Percentiles rank a stretch among this genome's conserved stretches.
Evolutionary conservation across 2,888 invertebrate genomes (phyloP).

Genomic region (Thumatha senex): DNA sequence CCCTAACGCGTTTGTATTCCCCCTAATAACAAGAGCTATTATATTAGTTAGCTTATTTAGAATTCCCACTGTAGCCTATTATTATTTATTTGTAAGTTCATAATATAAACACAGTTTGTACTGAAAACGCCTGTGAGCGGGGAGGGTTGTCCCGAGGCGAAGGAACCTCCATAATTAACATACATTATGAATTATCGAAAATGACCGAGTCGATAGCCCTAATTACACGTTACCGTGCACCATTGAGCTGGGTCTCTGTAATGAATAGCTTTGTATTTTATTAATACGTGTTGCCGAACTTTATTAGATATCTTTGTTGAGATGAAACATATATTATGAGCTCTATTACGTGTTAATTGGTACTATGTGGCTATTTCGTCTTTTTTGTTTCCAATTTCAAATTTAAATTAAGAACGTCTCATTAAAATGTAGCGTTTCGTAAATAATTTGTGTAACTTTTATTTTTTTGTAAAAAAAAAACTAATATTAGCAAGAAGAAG

Average conservation of each 20-base stretch:
- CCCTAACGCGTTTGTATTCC: constrained; percentile 20
- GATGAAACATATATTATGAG: constrained; percentile 65
- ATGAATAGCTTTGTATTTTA: constrained; percentile 74
- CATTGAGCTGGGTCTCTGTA: constrained; percentile 52
- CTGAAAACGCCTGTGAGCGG: constrained; percentile 30
- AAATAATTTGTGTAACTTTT: constrained; percentile 14
- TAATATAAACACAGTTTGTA: constrained; percentile 48
- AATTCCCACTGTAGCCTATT: constrained; percentile 46
- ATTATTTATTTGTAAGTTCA: constrained; percentile 53
- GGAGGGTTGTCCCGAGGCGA: constrained; percentile 61
- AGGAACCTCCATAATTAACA: constrained; percentile 76
- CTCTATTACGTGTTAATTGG: constrained; percentile 67
- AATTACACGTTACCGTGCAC: constrained; percentile 69
- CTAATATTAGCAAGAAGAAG: no score
- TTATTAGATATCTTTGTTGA: constrained; percentile 69
- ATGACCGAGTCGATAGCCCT: constrained; percentile 72
- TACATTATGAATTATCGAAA: constrained; percentile 82
- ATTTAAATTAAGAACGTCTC: constrained; percentile 29
- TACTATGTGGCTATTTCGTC: constrained; percentile 41
- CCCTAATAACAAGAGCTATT: constrained; percentile 40
- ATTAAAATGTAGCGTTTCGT: constrained; percentile 18
- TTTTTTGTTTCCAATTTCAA: constrained; percentile 20
- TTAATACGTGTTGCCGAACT: constrained; percentile 67
- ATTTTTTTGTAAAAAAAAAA: not conserved
- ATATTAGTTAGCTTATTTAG: constrained; percentile 43